These are phyloP conservation scores for Busseola fusca DNA, from an alignment of 2,888 invertebrate species.

Conservation along the genomic window DNA sequence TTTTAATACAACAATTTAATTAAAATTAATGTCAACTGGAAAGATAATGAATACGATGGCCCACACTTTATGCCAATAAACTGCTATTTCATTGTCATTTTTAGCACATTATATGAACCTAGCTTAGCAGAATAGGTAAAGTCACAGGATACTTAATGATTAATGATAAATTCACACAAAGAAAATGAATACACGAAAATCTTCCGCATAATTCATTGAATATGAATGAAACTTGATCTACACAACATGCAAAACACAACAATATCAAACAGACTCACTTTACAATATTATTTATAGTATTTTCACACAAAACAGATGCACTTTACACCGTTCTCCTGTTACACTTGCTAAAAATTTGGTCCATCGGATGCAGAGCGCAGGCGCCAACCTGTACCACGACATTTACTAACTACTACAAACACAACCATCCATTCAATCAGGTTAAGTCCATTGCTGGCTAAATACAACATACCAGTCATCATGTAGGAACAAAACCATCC, in stretches of 20 bases:
- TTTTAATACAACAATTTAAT: not conserved
- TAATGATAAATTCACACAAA: constrained; percentile 40
- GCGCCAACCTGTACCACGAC: constrained; percentile 74
- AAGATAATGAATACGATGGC: not conserved
- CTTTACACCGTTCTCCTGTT: constrained; percentile 77
- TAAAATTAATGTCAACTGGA: not conserved
- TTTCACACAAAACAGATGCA: constrained; percentile 79
- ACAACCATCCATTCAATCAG: not conserved
- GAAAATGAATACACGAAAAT: constrained; percentile 37
- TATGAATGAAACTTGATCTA: constrained; percentile 15
- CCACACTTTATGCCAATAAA: not conserved
- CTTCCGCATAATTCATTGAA: not conserved
- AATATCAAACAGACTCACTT: constrained; percentile 75
- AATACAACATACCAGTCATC: rapidly evolving
- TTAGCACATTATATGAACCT: not conserved
- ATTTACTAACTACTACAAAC: constrained; percentile 64
- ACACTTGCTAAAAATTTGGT: constrained; percentile 82
- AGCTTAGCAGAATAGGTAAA: not conserved
- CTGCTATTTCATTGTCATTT: not conserved
- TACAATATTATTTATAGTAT: constrained; percentile 67
- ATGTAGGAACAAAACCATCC: constrained; percentile 51
- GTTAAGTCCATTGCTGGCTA: constrained; percentile 65
- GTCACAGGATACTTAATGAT: too few species aligned
- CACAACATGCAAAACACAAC: constrained; percentile 27
- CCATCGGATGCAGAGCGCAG: constrained; percentile 83